Conservation (phyloP, 2,888 invertebrate genomes). For the Cheilosia vernalis region DNA sequence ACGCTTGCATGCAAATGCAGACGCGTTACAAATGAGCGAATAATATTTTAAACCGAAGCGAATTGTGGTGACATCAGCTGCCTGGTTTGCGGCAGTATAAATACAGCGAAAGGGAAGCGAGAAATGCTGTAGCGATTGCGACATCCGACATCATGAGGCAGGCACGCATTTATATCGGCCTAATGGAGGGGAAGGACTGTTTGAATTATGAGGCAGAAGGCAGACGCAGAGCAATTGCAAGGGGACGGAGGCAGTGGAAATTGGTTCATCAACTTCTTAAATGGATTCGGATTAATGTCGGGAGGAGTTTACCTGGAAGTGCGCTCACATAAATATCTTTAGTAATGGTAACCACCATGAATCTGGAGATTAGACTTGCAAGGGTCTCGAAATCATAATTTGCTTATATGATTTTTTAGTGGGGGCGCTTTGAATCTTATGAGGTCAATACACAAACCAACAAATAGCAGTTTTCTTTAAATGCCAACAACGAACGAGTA, state of each 20-base stretch:
- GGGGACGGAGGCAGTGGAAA: constrained; percentile 4
- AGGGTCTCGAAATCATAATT: too few relatives aligned
- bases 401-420: too few relatives aligned
- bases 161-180: neutral
- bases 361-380: too few relatives aligned
- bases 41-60: constrained; percentile 66
- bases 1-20: constrained; percentile 1
- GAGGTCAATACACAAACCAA: too few relatives aligned
- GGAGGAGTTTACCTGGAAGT: neutral
- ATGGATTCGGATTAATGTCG: constrained; percentile 13
- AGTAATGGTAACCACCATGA: neutral
- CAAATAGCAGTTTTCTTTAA: too few relatives aligned
- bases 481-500: too few relatives aligned
- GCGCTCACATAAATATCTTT: neutral
- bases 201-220: constrained; percentile 29
- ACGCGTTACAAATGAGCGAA: constrained; percentile 69
- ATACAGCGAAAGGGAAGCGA: constrained; percentile 12
- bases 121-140: constrained; percentile 23
- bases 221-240: constrained; percentile 6
- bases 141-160: constrained; percentile 1
- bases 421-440: too few relatives aligned
- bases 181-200: constrained; percentile 44
- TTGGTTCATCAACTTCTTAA: constrained; percentile 34
- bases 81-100: constrained; percentile 48
- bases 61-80: constrained; percentile 74